A percentile compares a stretch with the other conserved stretches of the same genome.
These are phyloP conservation scores for Cylas formicarius DNA, from an alignment of 1,140 invertebrate species.

Conservation along the genomic window DNA sequence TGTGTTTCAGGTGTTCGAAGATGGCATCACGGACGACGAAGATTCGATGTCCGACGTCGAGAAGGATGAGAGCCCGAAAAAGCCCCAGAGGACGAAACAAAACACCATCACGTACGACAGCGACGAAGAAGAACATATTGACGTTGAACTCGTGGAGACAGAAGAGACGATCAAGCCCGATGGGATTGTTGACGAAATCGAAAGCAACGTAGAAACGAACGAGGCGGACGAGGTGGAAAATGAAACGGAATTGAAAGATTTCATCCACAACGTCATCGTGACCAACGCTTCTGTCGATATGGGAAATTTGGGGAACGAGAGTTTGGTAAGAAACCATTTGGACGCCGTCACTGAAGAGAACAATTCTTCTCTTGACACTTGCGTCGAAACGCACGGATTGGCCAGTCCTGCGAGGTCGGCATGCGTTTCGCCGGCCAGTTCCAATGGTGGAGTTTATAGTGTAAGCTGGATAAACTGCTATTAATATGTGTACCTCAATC, in stretches of 20 bases:
- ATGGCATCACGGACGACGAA: slow-evolving; percentile 45
- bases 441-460: slow-evolving; percentile 80
- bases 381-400: slow-evolving; percentile 36
- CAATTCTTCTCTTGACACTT: slow-evolving; percentile 33
- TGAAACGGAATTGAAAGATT: slow-evolving; percentile 28
- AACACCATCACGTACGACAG: slow-evolving; percentile 44
- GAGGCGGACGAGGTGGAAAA: not conserved
- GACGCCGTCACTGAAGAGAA: slow-evolving; percentile 38
- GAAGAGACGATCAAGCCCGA: not conserved
- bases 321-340: slow-evolving; percentile 32
- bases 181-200: not conserved
- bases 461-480: too few relatives aligned
- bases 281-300: slow-evolving; percentile 60
- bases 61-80: slow-evolving; percentile 36
- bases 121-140: slow-evolving; percentile 35
- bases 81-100: slow-evolving; percentile 41
- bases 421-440: slow-evolving; percentile 73
- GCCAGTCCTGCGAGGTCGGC: slow-evolving; percentile 46
- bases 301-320: slow-evolving; percentile 37
- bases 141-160: not conserved
- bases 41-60: slow-evolving; percentile 49
- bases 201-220: slow-evolving; percentile 1
- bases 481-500: too few relatives aligned
- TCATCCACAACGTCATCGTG: slow-evolving; percentile 53
- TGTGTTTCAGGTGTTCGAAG: slow-evolving; percentile 48